A percentile compares a stretch with the other conserved stretches of the same genome.
Conservation (phyloP, 2,797 vertebrate genomes). For the Fratercula arctica region DNA sequence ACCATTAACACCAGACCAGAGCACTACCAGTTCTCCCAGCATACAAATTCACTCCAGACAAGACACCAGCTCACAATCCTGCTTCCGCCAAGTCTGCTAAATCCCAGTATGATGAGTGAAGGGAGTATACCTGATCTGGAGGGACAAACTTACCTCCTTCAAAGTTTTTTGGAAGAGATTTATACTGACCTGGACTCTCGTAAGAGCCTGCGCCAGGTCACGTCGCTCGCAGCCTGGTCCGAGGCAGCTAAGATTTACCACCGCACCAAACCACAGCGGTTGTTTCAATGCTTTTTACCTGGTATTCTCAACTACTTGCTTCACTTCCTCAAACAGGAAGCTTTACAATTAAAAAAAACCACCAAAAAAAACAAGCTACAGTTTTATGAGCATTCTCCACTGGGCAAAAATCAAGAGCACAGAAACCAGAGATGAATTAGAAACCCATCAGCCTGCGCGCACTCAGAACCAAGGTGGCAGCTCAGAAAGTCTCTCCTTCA, state of each 20-base stretch:
- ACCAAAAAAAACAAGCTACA: background rate
- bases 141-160: background rate
- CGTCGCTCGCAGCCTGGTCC: background rate
- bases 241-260: background rate
- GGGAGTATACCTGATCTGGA: too few species aligned
- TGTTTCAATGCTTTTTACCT: background rate
- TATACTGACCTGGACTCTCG: background rate
- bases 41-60: background rate
- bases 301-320: background rate
- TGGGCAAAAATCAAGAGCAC: background rate
- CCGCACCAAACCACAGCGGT: background rate
- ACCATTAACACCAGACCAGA: background rate
- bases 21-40: background rate
- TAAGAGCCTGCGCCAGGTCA: too few species aligned
- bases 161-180: background rate
- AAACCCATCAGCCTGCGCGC: background rate
- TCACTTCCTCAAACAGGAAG: background rate
- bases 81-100: background rate
- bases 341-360: background rate
- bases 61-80: background rate
- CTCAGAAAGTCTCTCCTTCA: background rate
- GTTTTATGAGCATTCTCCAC: background rate
- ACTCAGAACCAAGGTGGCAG: too few species aligned
- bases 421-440: background rate
- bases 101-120: background rate